Conservation (phyloP, 2,888 invertebrate species). For the Salpingus planirostris region DNA sequence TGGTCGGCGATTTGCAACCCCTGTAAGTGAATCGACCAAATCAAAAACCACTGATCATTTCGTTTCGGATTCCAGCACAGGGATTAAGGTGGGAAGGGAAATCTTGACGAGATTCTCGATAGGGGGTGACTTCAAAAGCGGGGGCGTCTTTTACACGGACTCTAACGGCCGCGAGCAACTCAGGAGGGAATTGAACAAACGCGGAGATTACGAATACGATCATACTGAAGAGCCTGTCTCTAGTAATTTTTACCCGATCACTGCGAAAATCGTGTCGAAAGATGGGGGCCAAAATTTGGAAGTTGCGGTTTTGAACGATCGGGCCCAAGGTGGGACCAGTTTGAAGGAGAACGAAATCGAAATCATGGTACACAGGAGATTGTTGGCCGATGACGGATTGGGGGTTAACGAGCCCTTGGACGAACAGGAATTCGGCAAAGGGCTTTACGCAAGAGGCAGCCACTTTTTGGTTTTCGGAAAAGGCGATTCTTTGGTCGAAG, state of each 20-base stretch:
- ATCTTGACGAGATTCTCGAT: constrained; percentile 54
- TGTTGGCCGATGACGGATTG: constrained; percentile 78
- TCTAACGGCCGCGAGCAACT: constrained; percentile 84
- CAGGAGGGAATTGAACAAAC: constrained; percentile 53
- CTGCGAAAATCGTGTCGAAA: constrained; percentile 51
- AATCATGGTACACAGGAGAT: constrained; percentile 61
- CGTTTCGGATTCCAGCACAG: no score
- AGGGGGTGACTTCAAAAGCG: constrained; percentile 47
- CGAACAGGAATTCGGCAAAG: constrained; percentile 60
- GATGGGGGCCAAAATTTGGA: constrained; percentile 40
- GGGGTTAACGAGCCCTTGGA: constrained; percentile 87
- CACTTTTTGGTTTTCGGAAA: constrained; percentile 18
- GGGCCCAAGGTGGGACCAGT: constrained; percentile 53
- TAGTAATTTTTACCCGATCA: constrained; percentile 67
- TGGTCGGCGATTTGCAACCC: constrained; percentile 63
- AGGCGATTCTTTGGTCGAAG: constrained; percentile 1
- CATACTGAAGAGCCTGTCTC: constrained; percentile 45
- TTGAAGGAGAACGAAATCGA: constrained; percentile 38
- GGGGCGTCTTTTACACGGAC: constrained; percentile 76
- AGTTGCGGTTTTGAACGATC: constrained; percentile 50
- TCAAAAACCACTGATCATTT: no score
- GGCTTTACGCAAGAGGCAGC: constrained; percentile 57
- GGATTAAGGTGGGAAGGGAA: constrained; percentile 57
- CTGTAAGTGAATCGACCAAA: constrained; percentile 46
- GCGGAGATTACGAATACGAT: constrained; percentile 44